Evolutionary conservation across 2,113 vertebrate genomes (phyloP).

Genomic region (Dipodomys ordii): DNA sequence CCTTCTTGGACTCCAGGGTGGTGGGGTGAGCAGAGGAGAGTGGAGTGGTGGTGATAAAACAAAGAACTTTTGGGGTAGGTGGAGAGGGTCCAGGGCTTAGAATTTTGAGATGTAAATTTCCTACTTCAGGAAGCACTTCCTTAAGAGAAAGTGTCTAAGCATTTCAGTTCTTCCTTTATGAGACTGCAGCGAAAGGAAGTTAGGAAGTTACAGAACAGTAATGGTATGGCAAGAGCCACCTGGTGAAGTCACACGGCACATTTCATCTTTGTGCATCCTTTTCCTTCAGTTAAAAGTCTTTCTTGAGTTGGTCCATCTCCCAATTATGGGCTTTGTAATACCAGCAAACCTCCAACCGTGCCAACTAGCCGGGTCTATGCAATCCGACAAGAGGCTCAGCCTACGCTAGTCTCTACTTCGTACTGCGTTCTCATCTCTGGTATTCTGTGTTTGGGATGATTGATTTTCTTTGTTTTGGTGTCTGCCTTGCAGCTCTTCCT

Average conservation of each 20-base stretch:
- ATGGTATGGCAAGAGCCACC: neutral
- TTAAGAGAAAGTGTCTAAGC: neutral
- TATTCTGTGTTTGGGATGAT: neutral
- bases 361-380: neutral
- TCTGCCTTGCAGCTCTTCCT: neutral
- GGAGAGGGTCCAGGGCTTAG: neutral
- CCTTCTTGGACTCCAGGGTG: neutral
- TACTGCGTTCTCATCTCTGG: neutral
- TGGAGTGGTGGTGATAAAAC: neutral
- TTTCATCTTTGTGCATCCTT: neutral
- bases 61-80: neutral
- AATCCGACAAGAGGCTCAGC: neutral
- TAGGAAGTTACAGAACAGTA: neutral
- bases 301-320: neutral
- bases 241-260: neutral
- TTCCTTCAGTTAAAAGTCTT: neutral
- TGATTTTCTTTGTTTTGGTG: neutral
- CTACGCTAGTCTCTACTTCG: neutral
- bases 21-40: neutral
- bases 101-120: neutral
- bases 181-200: neutral
- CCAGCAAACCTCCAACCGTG: neutral
- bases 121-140: neutral
- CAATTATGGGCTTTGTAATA: neutral
- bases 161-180: neutral